Percentiles rank a stretch among this genome's conserved stretches.
Evolutionary conservation across 2,113 vertebrate species (phyloP).

Genomic region (Melanocharis versteri): DNA sequence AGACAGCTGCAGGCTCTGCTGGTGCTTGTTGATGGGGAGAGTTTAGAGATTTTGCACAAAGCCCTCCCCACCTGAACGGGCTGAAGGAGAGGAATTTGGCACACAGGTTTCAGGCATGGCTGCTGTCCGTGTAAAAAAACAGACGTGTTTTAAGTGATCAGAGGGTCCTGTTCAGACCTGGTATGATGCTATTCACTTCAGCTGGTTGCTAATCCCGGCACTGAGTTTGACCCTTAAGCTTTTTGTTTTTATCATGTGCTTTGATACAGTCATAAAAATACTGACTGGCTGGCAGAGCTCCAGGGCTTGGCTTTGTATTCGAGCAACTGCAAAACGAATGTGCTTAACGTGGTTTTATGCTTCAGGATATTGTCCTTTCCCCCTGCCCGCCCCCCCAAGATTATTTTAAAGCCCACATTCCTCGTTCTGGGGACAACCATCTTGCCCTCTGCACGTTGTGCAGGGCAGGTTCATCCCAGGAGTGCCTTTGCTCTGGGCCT

Average conservation of each 20-base stretch:
- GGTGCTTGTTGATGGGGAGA: neutral
- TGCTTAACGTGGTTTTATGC: neutral
- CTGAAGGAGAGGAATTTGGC: neutral
- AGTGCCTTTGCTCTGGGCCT: neutral
- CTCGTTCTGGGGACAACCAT: neutral
- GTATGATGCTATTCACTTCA: neutral
- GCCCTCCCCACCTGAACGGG: neutral
- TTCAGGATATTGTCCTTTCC: neutral
- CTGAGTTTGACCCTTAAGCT: constrained; percentile 41
- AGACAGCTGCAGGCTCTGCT: neutral
- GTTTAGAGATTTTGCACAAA: neutral
- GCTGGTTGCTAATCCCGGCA: neutral
- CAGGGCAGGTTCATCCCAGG: neutral
- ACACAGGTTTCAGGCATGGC: neutral
- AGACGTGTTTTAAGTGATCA: neutral
- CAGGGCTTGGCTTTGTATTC: neutral
- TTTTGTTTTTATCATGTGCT: constrained; percentile 49
- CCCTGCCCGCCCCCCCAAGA: neutral
- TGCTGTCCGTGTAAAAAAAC: neutral
- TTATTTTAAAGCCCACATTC: neutral
- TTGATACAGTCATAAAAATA: constrained; percentile 51
- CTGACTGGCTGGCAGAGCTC: constrained; percentile 36
- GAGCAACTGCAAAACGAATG: neutral
- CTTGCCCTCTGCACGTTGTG: neutral
- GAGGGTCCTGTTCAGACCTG: neutral